Base-by-base conservation (phyloP, 1,140 invertebrate genomes). In the Drosophila prosaltans region DNA sequence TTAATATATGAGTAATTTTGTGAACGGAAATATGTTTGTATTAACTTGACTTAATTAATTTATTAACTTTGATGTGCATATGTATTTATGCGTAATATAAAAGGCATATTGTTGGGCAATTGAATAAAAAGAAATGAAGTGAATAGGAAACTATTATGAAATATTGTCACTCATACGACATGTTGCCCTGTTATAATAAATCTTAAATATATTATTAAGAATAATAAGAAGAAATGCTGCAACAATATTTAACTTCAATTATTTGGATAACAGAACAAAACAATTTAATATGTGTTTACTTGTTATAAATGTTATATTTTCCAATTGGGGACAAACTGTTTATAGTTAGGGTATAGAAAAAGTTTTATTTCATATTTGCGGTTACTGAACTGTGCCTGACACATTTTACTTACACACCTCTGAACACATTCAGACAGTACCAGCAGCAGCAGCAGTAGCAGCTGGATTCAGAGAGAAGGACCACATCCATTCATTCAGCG, bases 351-450 rank as follows among this genome's bases (percentile, higher is more conserved):
- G 32, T 60, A 32, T 40, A 6, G 16, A 26, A n/a, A 41, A 10
- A 26, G 69, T 43, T 64, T 72, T 3, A 8, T 39, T 41, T 41
- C 30, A 51, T 54, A 41, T 68, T 51, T 54, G 24, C 26, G 30
- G 60, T 78, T 32, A n/a, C 51, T 21, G 32, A 40, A 62, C 62
- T 80, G 81, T 41, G n/a, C 30, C 69, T 83, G 81, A 73, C 72
- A 68, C 66, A 77, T 70, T 84, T 84, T 58, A 65, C 65, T 55
- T 74, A 54, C 68, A 65, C 51, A 65, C 41, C 63, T 76, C 59
- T 11, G 39, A 69, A 59, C 28, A 72, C 72, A 74, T 68, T 70
- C 54, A 40, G 21, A 26, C 61, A 24, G 40, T 11, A 51, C 45
- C 21, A 51, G 45, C 45, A 51, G 43, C 43, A 48, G 39, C 39